phyloP scores from a whole-genome alignment of 2,113 vertebrate genomes.

The Ibidorhyncha struthersii region DNA sequence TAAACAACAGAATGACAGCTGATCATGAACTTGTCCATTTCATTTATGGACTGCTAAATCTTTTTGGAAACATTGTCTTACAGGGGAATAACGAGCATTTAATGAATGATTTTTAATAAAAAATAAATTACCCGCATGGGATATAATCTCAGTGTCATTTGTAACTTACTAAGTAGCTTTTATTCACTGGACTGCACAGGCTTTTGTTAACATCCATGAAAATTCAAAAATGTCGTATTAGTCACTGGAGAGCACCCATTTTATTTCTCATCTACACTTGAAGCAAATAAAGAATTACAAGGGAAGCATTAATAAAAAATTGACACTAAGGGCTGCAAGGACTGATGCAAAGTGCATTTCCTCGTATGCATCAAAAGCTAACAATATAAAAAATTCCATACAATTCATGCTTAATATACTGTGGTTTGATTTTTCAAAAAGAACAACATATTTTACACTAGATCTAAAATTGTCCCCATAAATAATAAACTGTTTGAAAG shows the following conservation, averaged over 20 bases:
- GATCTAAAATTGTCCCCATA: background rate
- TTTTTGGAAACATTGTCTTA: background rate
- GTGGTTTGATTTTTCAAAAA: background rate
- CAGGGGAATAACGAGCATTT: background rate
- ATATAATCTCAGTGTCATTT: background rate
- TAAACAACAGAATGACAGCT: background rate
- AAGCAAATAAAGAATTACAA: slow-evolving; percentile 48
- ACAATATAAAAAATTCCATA: background rate
- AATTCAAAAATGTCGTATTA: background rate
- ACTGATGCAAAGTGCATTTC: slow-evolving; percentile 16
- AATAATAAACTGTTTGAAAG: slow-evolving; percentile 3
- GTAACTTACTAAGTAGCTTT: background rate
- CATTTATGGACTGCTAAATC: background rate
- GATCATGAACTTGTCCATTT: background rate
- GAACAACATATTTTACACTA: background rate
- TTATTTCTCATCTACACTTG: background rate
- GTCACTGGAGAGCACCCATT: background rate
- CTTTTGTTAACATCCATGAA: background rate
- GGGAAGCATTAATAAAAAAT: slow-evolving; percentile 53
- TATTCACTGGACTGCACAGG: background rate
- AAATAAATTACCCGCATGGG: background rate
- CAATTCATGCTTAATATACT: background rate
- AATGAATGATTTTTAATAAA: background rate
- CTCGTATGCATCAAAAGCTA: background rate
- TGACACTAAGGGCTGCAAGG: background rate